Conservation (phyloP, 2,797 vertebrate genomes). For the Pseudochaenichthys georgianus region DNA sequence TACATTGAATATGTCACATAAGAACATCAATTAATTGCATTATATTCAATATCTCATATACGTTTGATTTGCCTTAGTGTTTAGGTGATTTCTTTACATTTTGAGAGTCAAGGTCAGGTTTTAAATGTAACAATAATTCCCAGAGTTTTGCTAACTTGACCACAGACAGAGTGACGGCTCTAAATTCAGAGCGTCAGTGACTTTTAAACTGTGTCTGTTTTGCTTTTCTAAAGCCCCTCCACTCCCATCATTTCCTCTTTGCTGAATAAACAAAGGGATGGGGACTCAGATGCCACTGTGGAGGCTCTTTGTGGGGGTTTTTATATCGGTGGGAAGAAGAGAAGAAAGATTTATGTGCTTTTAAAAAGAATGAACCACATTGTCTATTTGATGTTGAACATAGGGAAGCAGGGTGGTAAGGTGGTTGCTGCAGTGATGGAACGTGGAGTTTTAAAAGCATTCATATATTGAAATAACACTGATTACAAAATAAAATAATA, state of each 20-base stretch:
- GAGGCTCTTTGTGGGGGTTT: conserved; percentile 32
- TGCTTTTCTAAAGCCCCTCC: conserved; percentile 65
- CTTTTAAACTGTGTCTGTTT: conserved; percentile 64
- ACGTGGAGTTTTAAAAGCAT: not conserved
- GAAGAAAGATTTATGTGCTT: conserved; percentile 24
- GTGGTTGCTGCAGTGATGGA: not conserved
- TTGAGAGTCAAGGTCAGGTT: not conserved
- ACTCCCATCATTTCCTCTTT: conserved; percentile 67
- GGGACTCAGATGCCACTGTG: conserved; percentile 53
- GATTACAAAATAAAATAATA: not conserved
- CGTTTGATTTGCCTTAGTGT: not conserved
- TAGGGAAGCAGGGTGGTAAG: not conserved
- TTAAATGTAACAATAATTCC: not conserved
- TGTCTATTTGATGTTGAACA: conserved; percentile 7
- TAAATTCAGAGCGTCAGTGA: conserved; percentile 57
- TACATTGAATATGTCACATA: not conserved
- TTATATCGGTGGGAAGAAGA: conserved; percentile 17
- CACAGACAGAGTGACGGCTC: conserved; percentile 25
- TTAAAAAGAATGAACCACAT: conserved; percentile 6
- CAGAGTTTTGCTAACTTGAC: not conserved
- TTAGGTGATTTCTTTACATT: not conserved
- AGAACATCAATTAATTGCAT: not conserved
- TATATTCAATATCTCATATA: not conserved
- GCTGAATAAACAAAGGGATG: conserved; percentile 67
- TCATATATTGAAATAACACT: not conserved